Conservation (phyloP, 2,888 invertebrate genomes). For the Onchidella celtica region DNA sequence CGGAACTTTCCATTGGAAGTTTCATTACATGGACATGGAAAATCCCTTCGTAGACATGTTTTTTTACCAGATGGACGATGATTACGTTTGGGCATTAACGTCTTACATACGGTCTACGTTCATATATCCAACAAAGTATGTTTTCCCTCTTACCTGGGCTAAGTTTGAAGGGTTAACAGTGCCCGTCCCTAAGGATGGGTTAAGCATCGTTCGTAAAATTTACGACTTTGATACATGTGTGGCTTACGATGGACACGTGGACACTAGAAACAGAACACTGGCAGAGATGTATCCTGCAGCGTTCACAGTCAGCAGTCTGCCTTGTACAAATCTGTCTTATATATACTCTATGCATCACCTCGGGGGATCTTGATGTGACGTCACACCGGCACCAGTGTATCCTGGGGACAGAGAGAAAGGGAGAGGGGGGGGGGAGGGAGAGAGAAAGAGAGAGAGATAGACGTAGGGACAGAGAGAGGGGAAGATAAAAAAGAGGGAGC, state of each 20-base stretch:
- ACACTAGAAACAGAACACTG: conserved; percentile 91
- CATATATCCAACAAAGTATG: conserved; percentile 14
- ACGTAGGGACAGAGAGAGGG: no score
- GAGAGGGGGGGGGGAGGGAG: no score
- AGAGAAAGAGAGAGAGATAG: no score
- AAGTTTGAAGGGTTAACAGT: conserved; percentile 28
- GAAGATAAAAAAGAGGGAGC: no score
- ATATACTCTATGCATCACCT: conserved; percentile 27
- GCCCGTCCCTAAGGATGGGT: conserved; percentile 1
- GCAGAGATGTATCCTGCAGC: background rate
- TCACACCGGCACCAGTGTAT: no score
- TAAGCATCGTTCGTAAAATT: conserved; percentile 17
- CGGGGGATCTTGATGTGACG: background rate
- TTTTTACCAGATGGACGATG: conserved; percentile 29
- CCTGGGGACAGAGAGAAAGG: no score
- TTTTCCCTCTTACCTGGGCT: conserved; percentile 27
- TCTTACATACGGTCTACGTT: conserved; percentile 21
- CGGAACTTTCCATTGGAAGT: conserved; percentile 33
- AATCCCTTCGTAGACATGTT: conserved; percentile 40
- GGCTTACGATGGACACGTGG: conserved; percentile 85
- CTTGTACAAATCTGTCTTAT: conserved; percentile 18
- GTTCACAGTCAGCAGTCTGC: background rate
- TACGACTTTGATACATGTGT: conserved; percentile 25
- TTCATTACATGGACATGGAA: background rate
- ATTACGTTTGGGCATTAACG: conserved; percentile 34